Conservation (phyloP, 2,113 vertebrate genomes). For the Labeo rohita region DNA sequence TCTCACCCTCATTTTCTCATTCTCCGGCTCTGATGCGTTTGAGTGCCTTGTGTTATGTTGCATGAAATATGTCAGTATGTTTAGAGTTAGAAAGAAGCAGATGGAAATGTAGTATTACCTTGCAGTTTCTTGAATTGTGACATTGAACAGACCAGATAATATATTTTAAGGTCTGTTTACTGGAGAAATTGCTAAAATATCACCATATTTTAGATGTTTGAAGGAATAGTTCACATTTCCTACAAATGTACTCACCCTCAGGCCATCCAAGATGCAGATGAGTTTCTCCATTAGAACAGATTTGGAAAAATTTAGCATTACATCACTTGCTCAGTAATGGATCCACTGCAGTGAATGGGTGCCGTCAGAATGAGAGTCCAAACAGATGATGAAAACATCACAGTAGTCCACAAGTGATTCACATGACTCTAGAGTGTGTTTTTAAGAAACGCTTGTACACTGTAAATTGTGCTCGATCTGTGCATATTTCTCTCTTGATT, state of each 20-base stretch:
- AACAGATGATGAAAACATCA: neutral
- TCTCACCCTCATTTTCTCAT: neutral
- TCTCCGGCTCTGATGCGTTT: neutral
- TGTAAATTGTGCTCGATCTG: too few relatives aligned
- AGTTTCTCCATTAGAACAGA: neutral
- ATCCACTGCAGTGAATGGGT: too few relatives aligned
- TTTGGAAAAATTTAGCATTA: neutral
- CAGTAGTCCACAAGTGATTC: neutral
- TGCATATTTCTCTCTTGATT: too few relatives aligned
- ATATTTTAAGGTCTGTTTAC: conserved; percentile 7
- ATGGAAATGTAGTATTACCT: neutral
- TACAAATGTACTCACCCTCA: neutral
- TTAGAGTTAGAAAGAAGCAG: neutral
- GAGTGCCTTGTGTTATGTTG: neutral
- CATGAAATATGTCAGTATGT: conserved; percentile 13
- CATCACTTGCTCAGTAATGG: neutral
- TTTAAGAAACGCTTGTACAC: neutral
- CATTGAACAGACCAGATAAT: neutral
- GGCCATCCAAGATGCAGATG: neutral
- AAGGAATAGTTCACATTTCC: neutral
- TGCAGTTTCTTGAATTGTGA: neutral
- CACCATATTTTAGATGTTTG: neutral
- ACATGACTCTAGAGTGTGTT: neutral
- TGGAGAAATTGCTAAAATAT: neutral
- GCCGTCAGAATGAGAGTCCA: too few relatives aligned